A percentile compares a stretch with the other conserved stretches of the same genome.
These are phyloP conservation scores for Tachina grossa DNA, from an alignment of 2,888 invertebrate species.

Conservation along the genomic window DNA sequence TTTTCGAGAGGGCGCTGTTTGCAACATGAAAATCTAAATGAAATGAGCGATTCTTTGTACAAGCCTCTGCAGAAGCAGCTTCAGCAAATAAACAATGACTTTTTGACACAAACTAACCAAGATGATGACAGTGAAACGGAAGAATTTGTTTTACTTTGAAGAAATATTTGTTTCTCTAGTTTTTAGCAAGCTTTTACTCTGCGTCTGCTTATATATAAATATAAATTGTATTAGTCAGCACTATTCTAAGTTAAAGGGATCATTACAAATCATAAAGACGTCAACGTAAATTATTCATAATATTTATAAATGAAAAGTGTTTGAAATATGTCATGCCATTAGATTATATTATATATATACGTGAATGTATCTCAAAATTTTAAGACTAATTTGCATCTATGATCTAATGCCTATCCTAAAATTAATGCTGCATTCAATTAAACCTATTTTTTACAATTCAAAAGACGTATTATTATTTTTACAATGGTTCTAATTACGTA, in stretches of 20 bases:
- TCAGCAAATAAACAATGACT: conserved; percentile 84
- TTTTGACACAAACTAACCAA: conserved; percentile 83
- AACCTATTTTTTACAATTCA: conserved; percentile 24
- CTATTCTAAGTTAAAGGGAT: conserved; percentile 10
- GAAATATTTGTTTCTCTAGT: conserved; percentile 3
- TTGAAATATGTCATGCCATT: conserved; percentile 57
- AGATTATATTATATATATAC: conserved; percentile 34
- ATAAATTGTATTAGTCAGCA: neutral
- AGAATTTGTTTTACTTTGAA: conserved; percentile 88
- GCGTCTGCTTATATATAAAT: conserved; percentile 29
- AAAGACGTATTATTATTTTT: conserved; percentile 33
- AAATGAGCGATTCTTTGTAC: conserved; percentile 83
- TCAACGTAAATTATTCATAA: neutral
- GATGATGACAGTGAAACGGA: conserved; percentile 88
- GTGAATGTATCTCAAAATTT: conserved; percentile 67
- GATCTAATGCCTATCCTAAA: neutral
- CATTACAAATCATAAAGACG: neutral
- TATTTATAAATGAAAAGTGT: conserved; percentile 16
- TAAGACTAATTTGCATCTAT: conserved; percentile 67
- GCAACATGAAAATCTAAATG: conserved; percentile 81
- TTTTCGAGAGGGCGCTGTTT: conserved; percentile 89
- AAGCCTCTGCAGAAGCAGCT: conserved; percentile 85
- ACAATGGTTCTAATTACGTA: neutral
- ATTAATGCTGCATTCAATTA: conserved; percentile 25
- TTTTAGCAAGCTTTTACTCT: conserved; percentile 18